These are phyloP conservation scores for Silurus meridionalis DNA, from an alignment of 2,113 vertebrate species.

Conservation along the genomic window DNA sequence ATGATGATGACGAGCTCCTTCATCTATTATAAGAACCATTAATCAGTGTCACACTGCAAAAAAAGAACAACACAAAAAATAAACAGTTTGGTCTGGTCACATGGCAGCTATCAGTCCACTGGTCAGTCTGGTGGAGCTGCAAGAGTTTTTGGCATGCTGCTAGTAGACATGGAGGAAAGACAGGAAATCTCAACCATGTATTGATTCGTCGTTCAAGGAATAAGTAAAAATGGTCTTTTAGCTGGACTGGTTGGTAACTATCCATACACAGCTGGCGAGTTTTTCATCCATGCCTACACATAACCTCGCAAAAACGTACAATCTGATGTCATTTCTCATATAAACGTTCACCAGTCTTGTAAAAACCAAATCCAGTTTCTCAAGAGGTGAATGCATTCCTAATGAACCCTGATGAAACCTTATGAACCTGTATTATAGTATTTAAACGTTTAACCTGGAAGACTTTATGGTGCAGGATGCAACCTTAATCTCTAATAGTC, in stretches of 20 bases:
- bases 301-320: no score
- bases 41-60: conserved; percentile 8
- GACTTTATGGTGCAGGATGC: neutral
- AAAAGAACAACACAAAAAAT: no score
- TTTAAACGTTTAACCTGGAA: neutral
- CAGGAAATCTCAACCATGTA: neutral
- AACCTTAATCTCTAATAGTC: neutral
- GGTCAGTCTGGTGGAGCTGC: neutral
- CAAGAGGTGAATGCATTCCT: neutral
- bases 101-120: neutral
- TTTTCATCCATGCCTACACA: no score
- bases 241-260: neutral
- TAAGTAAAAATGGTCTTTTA: neutral
- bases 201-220: neutral
- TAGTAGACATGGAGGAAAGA: neutral
- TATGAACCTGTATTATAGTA: neutral
- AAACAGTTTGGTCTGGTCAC: neutral
- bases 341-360: neutral
- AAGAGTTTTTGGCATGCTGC: neutral
- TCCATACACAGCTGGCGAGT: neutral
- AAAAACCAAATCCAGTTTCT: neutral
- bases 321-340: neutral
- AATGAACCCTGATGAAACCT: no score
- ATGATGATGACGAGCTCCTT: neutral
- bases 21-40: neutral